A percentile compares a stretch with the other conserved stretches of the same genome.
Evolutionary conservation across 2,797 vertebrate species (phyloP).

Genomic region (Okamejei kenojei): DNA sequence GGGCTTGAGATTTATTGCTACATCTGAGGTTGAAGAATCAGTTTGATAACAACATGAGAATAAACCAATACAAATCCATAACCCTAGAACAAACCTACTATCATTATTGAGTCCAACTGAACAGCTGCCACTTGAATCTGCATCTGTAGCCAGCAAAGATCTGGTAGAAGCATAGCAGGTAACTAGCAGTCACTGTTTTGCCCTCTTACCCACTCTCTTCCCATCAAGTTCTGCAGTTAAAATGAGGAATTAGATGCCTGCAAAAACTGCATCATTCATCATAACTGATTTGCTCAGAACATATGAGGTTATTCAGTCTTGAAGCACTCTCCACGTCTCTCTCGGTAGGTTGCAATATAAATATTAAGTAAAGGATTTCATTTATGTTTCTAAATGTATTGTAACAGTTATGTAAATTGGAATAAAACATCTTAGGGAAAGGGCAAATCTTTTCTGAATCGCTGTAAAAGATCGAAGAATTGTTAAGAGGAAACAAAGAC

Average conservation of each 20-base stretch:
- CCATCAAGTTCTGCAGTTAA: background rate
- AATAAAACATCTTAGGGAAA: background rate
- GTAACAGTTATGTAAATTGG: background rate
- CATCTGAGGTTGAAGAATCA: background rate
- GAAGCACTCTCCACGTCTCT: background rate
- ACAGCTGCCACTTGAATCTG: background rate
- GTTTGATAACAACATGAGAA: background rate
- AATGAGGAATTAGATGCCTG: background rate
- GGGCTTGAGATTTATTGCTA: background rate
- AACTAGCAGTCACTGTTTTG: background rate
- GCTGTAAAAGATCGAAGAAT: background rate
- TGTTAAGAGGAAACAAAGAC: slow-evolving; percentile 10
- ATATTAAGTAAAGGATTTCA: slow-evolving; percentile 4
- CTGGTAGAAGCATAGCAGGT: background rate
- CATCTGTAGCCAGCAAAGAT: background rate
- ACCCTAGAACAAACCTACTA: background rate
- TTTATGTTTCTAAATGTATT: background rate
- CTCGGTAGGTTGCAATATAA: background rate
- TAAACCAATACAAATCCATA: background rate
- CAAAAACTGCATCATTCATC: background rate
- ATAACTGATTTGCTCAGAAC: background rate
- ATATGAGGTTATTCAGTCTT: background rate
- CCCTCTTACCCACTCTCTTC: background rate
- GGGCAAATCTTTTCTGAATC: background rate
- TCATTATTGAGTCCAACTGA: background rate